Conservation (phyloP, 2,888 invertebrate species). For the Nineta flava region DNA sequence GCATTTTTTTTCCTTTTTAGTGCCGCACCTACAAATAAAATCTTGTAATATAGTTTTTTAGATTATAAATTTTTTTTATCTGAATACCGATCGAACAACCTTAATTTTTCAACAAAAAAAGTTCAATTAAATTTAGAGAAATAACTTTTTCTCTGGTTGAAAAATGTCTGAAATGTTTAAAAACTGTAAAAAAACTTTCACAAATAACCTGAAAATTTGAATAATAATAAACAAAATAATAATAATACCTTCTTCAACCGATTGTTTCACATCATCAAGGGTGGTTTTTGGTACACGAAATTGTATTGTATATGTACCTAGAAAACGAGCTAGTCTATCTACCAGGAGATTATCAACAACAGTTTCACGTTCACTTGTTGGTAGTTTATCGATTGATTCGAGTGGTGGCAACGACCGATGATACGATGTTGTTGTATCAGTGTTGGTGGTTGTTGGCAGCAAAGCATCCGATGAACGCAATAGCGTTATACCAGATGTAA, state of each 20-base stretch:
- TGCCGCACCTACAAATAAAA: too few relatives aligned
- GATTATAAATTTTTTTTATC: too few relatives aligned
- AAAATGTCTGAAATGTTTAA: too few relatives aligned
- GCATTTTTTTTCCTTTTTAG: too few relatives aligned
- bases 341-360: conserved; percentile 56
- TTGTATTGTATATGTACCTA: conserved; percentile 64
- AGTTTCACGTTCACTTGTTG: conserved; percentile 52
- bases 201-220: too few relatives aligned
- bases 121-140: too few relatives aligned
- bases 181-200: too few relatives aligned
- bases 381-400: conserved; percentile 47
- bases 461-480: conserved; percentile 36
- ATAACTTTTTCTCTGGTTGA: too few relatives aligned
- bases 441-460: conserved; percentile 14
- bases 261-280: conserved; percentile 55
- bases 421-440: conserved; percentile 17
- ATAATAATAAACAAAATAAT: too few relatives aligned
- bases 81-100: too few relatives aligned
- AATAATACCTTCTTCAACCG: conserved; percentile 60
- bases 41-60: too few relatives aligned
- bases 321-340: conserved; percentile 57
- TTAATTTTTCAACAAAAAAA: too few relatives aligned
- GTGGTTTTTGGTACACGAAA: conserved; percentile 62
- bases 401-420: conserved; percentile 31
- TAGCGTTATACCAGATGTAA: conserved; percentile 45